Evolutionary conservation across 2,888 invertebrate species (phyloP), one percentile per base, ranked within the genome.

Genomic region (Eumacrocentrus americanus): DNA sequence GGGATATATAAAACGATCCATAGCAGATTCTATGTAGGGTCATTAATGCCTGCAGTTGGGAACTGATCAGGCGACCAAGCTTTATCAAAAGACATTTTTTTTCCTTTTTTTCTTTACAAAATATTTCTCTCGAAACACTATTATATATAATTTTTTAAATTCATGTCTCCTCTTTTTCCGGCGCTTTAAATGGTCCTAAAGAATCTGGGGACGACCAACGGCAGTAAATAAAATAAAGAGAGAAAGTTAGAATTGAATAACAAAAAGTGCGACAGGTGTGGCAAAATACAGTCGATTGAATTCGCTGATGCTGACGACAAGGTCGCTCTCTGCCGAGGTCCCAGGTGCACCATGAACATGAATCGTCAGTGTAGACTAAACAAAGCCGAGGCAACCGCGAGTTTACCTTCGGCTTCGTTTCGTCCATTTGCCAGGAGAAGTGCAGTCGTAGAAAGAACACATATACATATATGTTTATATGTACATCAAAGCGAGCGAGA

Each of bases 1-100:
- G 65, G 66, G 63, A 67, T 67, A 67, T 66, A 66, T 63, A 60
- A 67, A 66, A 67, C 66, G 66, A 67, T 66, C 67, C 66, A 67
- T 60, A 62, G 61, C 34, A 60, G 60, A 60, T 67, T 60, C 60
- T 63, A 59, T 51, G 38, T 56, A 48, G 55, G 50, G 53, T 60
- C 62, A 64, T 67, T 62, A 66, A 66, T 64, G 66, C 22, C 48
- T 60, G 57, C 38, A 55, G 48, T 56, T 64, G 63, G 54, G 62
- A 48, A 62, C 47, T 58, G 57, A 46, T 46, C 48, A 44, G 25
- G 40, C 23, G 58, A 60, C 34, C 29, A 35, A 55, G 42, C n/a
- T n/a, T n/a, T n/a, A n/a, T n/a, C n/a, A n/a, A n/a, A n/a, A n/a
- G n/a, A n/a, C n/a, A n/a, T n/a, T n/a, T n/a, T n/a, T n/a, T n/a